These are phyloP conservation scores for Alligator mississippiensis DNA, from an alignment of 2,113 vertebrate genomes.

Conservation along the genomic window DNA sequence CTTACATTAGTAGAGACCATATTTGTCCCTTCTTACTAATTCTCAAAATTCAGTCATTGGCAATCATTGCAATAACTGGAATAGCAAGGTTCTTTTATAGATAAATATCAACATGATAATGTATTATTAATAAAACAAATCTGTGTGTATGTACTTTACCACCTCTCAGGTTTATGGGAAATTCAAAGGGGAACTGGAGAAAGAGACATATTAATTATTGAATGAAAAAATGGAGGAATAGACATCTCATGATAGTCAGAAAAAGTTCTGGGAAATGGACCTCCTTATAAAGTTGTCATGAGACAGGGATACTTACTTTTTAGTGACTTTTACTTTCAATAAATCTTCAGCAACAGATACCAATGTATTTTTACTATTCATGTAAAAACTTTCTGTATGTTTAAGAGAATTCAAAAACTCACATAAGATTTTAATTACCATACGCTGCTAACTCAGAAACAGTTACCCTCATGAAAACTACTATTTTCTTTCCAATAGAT, in stretches of 20 bases:
- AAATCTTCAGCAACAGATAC: constrained; percentile 9
- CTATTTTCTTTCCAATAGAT: constrained; percentile 8
- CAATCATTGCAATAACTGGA: background rate
- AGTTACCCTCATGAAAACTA: background rate
- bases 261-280: constrained; percentile 27
- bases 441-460: constrained; percentile 27
- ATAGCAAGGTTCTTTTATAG: background rate
- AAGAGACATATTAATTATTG: constrained; percentile 55
- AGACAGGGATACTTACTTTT: background rate
- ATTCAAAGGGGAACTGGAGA: background rate
- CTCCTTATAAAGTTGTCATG: constrained; percentile 23
- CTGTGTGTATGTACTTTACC: background rate
- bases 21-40: background rate
- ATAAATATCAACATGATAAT: background rate
- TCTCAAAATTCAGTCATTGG: background rate
- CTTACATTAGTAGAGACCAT: background rate
- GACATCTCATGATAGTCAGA: constrained; percentile 31
- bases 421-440: background rate
- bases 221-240: constrained; percentile 33
- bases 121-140: background rate
- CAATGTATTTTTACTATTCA: background rate
- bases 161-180: constrained; percentile 19
- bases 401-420: constrained; percentile 44
- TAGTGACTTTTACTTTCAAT: constrained; percentile 20
- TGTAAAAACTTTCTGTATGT: background rate